A percentile compares a stretch with the other conserved stretches of the same genome.
These are phyloP conservation scores for Upupa epops DNA, from an alignment of 2,113 vertebrate species.

Conservation along the genomic window DNA sequence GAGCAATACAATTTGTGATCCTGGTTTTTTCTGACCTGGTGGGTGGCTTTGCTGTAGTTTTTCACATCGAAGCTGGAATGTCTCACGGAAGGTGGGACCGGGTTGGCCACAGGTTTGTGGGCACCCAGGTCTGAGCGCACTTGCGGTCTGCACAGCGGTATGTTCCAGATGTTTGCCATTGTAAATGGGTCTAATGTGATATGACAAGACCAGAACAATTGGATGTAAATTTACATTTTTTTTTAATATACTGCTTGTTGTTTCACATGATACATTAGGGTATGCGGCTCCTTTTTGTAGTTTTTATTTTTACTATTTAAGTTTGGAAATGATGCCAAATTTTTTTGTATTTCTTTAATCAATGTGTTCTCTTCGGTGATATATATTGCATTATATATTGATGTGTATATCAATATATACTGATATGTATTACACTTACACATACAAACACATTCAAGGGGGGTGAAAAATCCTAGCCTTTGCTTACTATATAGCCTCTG, in stretches of 20 bases:
- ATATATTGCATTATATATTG: slow-evolving; percentile 89
- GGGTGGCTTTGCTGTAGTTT: not conserved
- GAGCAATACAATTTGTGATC: slow-evolving; percentile 47
- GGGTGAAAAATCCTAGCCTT: slow-evolving; percentile 79
- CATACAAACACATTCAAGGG: slow-evolving; percentile 76
- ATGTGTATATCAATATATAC: slow-evolving; percentile 88
- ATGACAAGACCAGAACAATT: slow-evolving; percentile 80
- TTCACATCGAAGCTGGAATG: slow-evolving; percentile 45
- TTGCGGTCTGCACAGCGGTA: slow-evolving; percentile 64
- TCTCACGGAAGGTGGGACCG: slow-evolving; percentile 52
- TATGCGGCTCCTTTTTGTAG: slow-evolving; percentile 85
- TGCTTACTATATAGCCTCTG: slow-evolving; percentile 83
- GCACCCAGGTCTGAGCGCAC: slow-evolving; percentile 50
- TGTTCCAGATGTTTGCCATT: slow-evolving; percentile 79
- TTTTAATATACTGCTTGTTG: slow-evolving; percentile 82
- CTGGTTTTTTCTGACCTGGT: slow-evolving; percentile 31
- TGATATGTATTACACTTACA: slow-evolving; percentile 85
- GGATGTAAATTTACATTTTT: slow-evolving; percentile 84
- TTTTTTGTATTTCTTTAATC: slow-evolving; percentile 90
- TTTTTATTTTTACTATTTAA: slow-evolving; percentile 89
- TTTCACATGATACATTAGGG: slow-evolving; percentile 84
- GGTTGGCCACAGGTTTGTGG: slow-evolving; percentile 47
- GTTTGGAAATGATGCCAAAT: slow-evolving; percentile 89
- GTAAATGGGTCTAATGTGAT: slow-evolving; percentile 85
- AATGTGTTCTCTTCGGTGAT: slow-evolving; percentile 86